Conservation (phyloP, 2,888 invertebrate genomes). For the Agonum fuliginosum region DNA sequence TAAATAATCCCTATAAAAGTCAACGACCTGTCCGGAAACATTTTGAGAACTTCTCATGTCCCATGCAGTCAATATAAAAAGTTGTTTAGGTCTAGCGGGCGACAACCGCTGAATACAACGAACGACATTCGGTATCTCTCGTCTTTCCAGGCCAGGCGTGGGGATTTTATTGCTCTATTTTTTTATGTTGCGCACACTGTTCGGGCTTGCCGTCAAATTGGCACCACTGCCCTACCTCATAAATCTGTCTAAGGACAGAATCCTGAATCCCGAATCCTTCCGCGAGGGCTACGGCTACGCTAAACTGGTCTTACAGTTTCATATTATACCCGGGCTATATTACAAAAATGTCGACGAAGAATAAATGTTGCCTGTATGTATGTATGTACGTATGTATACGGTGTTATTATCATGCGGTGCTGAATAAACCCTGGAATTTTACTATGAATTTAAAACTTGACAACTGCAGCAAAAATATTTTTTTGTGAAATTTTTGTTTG, state of each 20-base stretch:
- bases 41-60: conserved; percentile 33
- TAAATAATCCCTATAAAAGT: conserved; percentile 2
- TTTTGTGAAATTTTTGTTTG: not conserved
- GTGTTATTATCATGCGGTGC: not conserved
- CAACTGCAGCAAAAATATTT: not conserved
- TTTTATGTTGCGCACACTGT: conserved; percentile 64
- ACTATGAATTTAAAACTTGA: not conserved
- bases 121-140: conserved; percentile 26
- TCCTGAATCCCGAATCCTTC: conserved; percentile 62
- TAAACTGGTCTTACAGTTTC: conserved; percentile 34
- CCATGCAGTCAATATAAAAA: conserved; percentile 36
- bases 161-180: conserved; percentile 65
- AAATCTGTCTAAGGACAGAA: conserved; percentile 66
- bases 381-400: not conserved
- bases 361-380: not conserved
- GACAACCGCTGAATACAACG: conserved; percentile 39
- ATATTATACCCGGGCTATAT: conserved; percentile 5
- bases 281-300: conserved; percentile 61
- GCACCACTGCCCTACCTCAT: conserved; percentile 67
- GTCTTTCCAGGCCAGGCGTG: conserved; percentile 45
- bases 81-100: conserved; percentile 45
- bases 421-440: not conserved
- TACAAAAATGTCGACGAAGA: not conserved
- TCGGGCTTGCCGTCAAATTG: conserved; percentile 67
- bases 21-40: not conserved